Evolutionary conservation across 2,113 vertebrate genomes (phyloP).

Genomic region (Tinamus guttatus): DNA sequence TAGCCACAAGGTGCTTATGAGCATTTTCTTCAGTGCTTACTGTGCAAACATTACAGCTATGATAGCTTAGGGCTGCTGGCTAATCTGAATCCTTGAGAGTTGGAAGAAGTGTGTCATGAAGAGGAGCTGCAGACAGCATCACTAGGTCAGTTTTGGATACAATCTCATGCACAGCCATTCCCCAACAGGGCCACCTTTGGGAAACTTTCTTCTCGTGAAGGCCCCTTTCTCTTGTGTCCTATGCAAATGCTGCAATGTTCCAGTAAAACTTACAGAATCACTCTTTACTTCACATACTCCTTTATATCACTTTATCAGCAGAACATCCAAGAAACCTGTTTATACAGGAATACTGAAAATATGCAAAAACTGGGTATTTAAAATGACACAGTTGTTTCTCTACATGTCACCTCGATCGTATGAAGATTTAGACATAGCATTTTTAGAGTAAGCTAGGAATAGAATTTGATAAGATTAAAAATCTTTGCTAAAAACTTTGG

Average conservation of each 20-base stretch:
- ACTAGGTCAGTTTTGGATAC: background rate
- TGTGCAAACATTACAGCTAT: background rate
- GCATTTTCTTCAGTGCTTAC: background rate
- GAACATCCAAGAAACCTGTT: background rate
- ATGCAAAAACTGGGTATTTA: background rate
- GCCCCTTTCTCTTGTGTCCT: background rate
- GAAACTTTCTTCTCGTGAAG: background rate
- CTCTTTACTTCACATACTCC: background rate
- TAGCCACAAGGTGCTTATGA: background rate
- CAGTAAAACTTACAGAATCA: background rate
- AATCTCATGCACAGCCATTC: background rate
- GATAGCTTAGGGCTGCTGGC: background rate
- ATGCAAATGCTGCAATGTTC: background rate
- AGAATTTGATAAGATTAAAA: no score
- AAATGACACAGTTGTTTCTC: slow-evolving; percentile 47
- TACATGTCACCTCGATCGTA: background rate
- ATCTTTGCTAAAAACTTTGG: no score
- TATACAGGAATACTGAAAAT: background rate
- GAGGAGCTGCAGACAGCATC: background rate
- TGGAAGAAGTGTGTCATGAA: background rate
- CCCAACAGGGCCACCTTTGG: background rate
- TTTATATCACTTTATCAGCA: background rate
- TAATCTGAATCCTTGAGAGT: background rate
- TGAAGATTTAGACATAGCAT: no score
- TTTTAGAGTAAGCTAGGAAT: no score